Conservation (phyloP, 2,888 invertebrate species). For the Pharmacophagus antenor region DNA sequence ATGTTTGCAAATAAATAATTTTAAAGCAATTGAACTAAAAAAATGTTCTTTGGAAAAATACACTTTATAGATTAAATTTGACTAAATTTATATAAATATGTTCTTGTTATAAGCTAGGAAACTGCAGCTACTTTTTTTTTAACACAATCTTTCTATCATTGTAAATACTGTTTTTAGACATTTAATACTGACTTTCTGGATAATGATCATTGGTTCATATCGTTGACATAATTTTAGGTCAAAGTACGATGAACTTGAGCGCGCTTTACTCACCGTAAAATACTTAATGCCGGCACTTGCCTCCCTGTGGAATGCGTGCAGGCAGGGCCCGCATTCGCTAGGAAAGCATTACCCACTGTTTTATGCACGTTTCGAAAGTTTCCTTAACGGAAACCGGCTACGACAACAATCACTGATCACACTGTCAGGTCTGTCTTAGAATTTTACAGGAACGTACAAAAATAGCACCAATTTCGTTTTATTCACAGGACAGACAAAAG, state of each 20-base stretch:
- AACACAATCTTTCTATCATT: neutral
- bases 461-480: constrained; percentile 67
- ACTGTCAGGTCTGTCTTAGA: constrained; percentile 61
- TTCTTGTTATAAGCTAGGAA: too few relatives aligned
- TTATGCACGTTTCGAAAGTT: constrained; percentile 79
- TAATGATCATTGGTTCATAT: constrained; percentile 35
- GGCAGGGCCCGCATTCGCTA: constrained; percentile 76
- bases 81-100: too few relatives aligned
- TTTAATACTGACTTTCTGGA: constrained; percentile 47
- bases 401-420: constrained; percentile 80
- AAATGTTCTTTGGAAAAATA: too few relatives aligned
- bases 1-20: too few relatives aligned
- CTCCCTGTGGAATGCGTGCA: constrained; percentile 77
- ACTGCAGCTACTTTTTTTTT: neutral
- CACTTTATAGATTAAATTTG: too few relatives aligned
- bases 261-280: constrained; percentile 78
- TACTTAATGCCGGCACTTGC: constrained; percentile 78
- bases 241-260: constrained; percentile 78
- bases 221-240: constrained; percentile 63
- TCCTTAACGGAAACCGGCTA: constrained; percentile 77
- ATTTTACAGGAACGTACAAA: constrained; percentile 64
- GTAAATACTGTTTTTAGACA: constrained; percentile 43
- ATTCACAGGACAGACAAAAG: constrained; percentile 75
- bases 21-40: too few relatives aligned
- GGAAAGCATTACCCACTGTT: constrained; percentile 77